Conservation (phyloP, 2,113 vertebrate genomes). For the Catharus minimus region DNA sequence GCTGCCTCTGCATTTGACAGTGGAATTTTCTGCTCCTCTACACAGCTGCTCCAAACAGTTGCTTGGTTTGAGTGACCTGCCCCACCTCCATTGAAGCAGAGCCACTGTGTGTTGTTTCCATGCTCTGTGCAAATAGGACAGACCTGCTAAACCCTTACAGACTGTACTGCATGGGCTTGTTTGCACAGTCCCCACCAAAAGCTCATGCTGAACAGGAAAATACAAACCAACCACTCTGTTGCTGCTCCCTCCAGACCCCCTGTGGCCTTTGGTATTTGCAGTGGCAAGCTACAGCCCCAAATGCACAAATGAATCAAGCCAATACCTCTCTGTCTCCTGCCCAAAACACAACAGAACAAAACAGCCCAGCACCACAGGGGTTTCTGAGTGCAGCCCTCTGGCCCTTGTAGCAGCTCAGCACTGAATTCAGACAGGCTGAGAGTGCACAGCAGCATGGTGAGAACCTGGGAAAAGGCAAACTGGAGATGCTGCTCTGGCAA, state of each 20-base stretch:
- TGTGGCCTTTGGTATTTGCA: not conserved
- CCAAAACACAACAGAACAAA: not conserved
- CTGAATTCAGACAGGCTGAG: not conserved
- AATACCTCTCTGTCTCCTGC: not conserved
- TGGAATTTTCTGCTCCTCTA: not conserved
- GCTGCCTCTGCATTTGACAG: not conserved
- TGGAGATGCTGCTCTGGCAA: not conserved
- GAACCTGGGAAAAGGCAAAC: not conserved
- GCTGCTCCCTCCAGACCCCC: not conserved
- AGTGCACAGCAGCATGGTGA: not conserved
- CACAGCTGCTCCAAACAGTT: not conserved
- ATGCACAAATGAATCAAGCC: not conserved
- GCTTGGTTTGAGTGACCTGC: not conserved
- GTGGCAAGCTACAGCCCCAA: not conserved
- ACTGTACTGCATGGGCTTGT: not conserved
- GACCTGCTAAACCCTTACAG: not conserved
- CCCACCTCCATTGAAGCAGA: not conserved
- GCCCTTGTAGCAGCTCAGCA: not conserved
- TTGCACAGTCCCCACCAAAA: not conserved
- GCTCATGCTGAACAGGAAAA: not conserved
- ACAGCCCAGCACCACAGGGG: not conserved
- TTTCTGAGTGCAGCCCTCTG: not conserved
- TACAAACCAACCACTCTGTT: not conserved
- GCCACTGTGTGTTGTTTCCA: not conserved
- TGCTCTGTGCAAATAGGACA: not conserved